A percentile compares a stretch with the other conserved stretches of the same genome.
Evolutionary conservation across 2,888 invertebrate species (phyloP).

Genomic region (Acronicta alni): DNA sequence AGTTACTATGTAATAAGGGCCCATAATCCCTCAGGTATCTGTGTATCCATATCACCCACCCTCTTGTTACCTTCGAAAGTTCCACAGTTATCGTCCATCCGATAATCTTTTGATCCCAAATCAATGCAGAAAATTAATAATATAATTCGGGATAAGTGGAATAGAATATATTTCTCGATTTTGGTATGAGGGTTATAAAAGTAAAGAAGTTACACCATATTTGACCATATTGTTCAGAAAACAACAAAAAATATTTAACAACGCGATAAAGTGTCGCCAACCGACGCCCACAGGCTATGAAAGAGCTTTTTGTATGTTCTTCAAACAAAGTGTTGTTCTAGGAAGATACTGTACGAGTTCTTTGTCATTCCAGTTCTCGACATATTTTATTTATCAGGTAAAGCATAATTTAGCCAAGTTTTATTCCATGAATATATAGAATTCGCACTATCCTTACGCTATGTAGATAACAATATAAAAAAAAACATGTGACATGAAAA

Average conservation of each 20-base stretch:
- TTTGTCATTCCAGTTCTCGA: conserved; percentile 62
- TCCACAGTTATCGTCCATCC: too few relatives aligned
- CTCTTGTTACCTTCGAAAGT: too few relatives aligned
- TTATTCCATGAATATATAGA: conserved; percentile 40
- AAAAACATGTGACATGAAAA: background rate
- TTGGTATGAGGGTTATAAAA: background rate
- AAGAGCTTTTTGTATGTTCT: conserved; percentile 67
- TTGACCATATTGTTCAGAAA: conserved; percentile 25
- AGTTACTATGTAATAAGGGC: too few relatives aligned
- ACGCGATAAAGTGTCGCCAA: conserved; percentile 51
- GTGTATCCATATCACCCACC: too few relatives aligned
- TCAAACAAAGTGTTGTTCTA: conserved; percentile 73
- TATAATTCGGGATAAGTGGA: too few relatives aligned
- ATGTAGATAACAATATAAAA: conserved; percentile 30
- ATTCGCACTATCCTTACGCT: conserved; percentile 30
- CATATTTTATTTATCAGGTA: conserved; percentile 59
- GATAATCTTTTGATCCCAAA: too few relatives aligned
- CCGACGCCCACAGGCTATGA: conserved; percentile 52
- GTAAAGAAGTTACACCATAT: conserved; percentile 4
- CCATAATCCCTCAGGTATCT: too few relatives aligned
- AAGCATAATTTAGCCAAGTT: conserved; percentile 57
- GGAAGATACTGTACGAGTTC: conserved; percentile 72
- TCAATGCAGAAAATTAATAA: too few relatives aligned
- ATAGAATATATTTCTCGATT: too few relatives aligned
- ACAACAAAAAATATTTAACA: conserved; percentile 47